A percentile compares a stretch with the other conserved stretches of the same genome.
These are phyloP conservation scores for Pelvicachromis taeniatus DNA, from an alignment of 2,113 vertebrate genomes.

Conservation along the genomic window DNA sequence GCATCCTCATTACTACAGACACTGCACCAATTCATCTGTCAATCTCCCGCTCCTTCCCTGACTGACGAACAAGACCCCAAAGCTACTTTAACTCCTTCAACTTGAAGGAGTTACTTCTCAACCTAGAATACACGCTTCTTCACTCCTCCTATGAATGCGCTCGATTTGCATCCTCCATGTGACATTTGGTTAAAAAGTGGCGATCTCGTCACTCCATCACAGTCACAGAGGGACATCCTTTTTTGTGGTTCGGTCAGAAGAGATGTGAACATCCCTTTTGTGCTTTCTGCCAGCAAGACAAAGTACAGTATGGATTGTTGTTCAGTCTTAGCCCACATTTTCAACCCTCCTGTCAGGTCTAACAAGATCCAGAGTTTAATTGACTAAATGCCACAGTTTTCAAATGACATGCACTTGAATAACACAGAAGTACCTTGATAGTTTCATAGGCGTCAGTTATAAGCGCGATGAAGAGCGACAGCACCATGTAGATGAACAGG, in stretches of 20 bases:
- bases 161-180: not conserved
- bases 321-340: not conserved
- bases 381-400: not conserved
- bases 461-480: conserved; percentile 97
- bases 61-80: not conserved
- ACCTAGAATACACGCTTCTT: not conserved
- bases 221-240: not conserved
- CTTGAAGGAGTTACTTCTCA: not conserved
- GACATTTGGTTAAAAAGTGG: not conserved
- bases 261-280: not conserved
- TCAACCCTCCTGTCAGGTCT: rapidly evolving
- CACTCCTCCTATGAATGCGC: not conserved
- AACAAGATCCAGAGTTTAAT: not conserved
- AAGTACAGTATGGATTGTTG: not conserved
- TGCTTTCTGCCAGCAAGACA: not conserved
- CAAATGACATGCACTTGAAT: rapidly evolving
- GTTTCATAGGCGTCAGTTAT: conserved; percentile 96
- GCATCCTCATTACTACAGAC: not conserved
- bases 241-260: not conserved
- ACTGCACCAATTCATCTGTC: not conserved
- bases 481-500: conserved; percentile 97
- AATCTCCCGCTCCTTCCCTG: not conserved
- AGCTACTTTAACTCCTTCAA: not conserved
- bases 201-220: not conserved
- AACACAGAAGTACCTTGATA: conserved; percentile 82